Evolutionary conservation across 2,797 vertebrate species (phyloP).

Genomic region (Todus mexicanus): DNA sequence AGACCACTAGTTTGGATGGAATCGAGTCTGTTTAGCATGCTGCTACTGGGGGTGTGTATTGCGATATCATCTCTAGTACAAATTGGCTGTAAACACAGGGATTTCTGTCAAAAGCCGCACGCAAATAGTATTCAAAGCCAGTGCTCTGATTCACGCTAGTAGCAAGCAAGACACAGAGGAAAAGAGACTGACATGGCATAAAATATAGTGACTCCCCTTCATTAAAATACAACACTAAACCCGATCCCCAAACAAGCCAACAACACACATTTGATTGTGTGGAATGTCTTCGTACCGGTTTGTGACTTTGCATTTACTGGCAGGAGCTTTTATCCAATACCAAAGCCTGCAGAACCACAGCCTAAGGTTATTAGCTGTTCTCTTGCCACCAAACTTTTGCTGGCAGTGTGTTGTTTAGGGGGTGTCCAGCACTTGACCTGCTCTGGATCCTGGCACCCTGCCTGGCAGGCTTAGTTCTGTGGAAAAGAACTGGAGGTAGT

Average conservation of each 20-base stretch:
- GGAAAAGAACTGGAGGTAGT: not conserved
- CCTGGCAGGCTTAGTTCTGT: not conserved
- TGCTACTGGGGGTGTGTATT: not conserved
- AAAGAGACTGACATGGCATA: not conserved
- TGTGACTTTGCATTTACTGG: not conserved
- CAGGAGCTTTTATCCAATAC: not conserved
- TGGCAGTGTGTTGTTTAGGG: not conserved
- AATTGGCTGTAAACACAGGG: not conserved
- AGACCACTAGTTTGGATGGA: not conserved
- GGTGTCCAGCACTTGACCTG: too few species aligned
- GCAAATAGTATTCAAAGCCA: not conserved
- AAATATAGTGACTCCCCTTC: not conserved
- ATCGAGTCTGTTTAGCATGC: not conserved
- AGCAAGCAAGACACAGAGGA: not conserved
- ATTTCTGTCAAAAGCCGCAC: not conserved
- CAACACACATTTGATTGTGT: not conserved
- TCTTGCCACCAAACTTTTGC: not conserved
- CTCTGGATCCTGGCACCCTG: too few species aligned
- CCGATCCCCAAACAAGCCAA: not conserved
- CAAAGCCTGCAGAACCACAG: not conserved
- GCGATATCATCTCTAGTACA: not conserved
- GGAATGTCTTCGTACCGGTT: not conserved
- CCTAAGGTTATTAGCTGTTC: not conserved
- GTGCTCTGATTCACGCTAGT: not conserved
- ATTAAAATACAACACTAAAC: too few species aligned